These are phyloP conservation scores for Xiphophorus birchmanni DNA, from an alignment of 2,797 vertebrate genomes.

Conservation along the genomic window DNA sequence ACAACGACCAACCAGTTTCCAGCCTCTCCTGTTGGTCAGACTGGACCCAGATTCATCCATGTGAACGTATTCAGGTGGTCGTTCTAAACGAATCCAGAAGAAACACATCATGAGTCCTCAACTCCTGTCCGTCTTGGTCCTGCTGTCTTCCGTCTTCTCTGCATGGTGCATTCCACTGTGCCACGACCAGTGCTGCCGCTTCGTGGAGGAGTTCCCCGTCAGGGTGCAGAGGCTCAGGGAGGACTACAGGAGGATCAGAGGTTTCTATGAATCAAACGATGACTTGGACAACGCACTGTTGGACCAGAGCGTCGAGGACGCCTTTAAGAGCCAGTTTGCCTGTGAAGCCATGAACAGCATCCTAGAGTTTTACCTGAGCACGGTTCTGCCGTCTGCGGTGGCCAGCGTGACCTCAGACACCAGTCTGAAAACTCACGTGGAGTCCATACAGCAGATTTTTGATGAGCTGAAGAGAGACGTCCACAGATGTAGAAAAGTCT, in stretches of 20 bases:
- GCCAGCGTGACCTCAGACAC: slow-evolving; percentile 43
- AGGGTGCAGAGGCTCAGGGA: slow-evolving; percentile 82
- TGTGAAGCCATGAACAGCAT: slow-evolving; percentile 88
- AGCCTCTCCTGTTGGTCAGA: neutral
- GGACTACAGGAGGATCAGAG: slow-evolving; percentile 84
- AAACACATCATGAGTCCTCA: slow-evolving; percentile 48
- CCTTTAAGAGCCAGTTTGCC: slow-evolving; percentile 87
- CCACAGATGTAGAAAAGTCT: slow-evolving; percentile 80
- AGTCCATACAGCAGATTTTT: slow-evolving; percentile 84
- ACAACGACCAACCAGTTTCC: neutral
- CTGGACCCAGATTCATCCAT: neutral
- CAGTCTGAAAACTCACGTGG: slow-evolving; percentile 72
- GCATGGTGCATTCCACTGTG: slow-evolving; percentile 41
- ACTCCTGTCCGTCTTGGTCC: slow-evolving; percentile 45
- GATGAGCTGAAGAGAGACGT: slow-evolving; percentile 78
- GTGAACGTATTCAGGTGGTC: neutral
- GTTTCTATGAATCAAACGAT: slow-evolving; percentile 87
- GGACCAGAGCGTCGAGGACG: slow-evolving; percentile 79
- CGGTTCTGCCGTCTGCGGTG: slow-evolving; percentile 85
- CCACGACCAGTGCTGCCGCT: slow-evolving; percentile 74
- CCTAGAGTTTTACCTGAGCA: slow-evolving; percentile 86
- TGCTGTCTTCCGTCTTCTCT: slow-evolving; percentile 15
- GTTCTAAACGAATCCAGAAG: neutral
- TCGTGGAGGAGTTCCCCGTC: slow-evolving; percentile 81
- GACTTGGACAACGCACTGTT: slow-evolving; percentile 82